A percentile compares a stretch with the other conserved stretches of the same genome.
phyloP scores from a whole-genome alignment of 1,140 invertebrate species.

The Ridgeia piscesae region DNA sequence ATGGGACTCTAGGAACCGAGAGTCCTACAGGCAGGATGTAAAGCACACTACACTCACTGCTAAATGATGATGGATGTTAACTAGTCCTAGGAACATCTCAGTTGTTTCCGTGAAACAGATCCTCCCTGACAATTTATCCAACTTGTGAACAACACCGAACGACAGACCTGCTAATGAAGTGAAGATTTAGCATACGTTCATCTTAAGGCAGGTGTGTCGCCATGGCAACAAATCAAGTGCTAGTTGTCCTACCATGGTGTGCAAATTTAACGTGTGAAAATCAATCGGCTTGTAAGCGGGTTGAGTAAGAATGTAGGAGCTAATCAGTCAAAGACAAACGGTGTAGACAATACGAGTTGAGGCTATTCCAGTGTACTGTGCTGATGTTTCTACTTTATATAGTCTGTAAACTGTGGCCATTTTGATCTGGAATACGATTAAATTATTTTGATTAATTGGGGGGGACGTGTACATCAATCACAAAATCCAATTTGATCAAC shows the following conservation, averaged over 20 bases:
- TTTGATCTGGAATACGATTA: background rate
- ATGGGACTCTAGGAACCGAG: background rate
- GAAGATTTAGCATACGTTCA: background rate
- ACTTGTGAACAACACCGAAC: background rate
- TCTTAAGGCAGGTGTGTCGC: background rate
- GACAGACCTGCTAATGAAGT: background rate
- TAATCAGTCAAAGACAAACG: background rate
- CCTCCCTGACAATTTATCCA: background rate
- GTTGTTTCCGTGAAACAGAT: background rate
- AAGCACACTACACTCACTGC: background rate
- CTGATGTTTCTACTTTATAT: too few species aligned
- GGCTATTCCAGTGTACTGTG: background rate
- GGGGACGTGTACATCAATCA: background rate
- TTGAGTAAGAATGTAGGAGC: background rate
- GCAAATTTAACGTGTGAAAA: conserved; percentile 3
- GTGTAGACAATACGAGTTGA: background rate
- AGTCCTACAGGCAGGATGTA: background rate
- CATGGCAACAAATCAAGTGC: background rate
- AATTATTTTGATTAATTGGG: background rate
- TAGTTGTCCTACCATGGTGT: background rate
- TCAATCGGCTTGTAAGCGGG: background rate
- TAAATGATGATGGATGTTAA: background rate
- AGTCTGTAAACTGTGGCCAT: background rate
- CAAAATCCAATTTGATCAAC: background rate
- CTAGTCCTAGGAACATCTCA: background rate